Percentiles rank a stretch among this genome's conserved stretches.
phyloP scores from a whole-genome alignment of 1,140 invertebrate genomes.

The Heliconius himera region DNA sequence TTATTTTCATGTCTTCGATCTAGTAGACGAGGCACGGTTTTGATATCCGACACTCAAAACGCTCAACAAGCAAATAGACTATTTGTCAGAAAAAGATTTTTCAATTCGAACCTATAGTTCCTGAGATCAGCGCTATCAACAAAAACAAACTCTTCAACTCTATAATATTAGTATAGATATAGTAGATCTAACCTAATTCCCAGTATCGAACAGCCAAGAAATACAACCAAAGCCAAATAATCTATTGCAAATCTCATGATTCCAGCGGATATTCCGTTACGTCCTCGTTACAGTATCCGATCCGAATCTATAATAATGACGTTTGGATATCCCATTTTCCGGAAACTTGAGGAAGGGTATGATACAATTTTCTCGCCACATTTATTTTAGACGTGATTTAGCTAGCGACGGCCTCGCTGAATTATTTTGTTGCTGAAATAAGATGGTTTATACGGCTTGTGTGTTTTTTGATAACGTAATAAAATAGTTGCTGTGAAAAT shows the following conservation, averaged over 20 bases:
- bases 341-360: constrained; percentile 27
- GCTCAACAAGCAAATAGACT: too few species aligned
- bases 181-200: not conserved
- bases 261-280: constrained; percentile 24
- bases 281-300: constrained; percentile 24
- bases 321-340: constrained; percentile 30
- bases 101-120: too few species aligned
- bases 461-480: not conserved
- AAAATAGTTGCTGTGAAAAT: not conserved
- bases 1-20: too few species aligned
- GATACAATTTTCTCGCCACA: constrained; percentile 18
- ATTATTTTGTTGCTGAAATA: constrained; percentile 9
- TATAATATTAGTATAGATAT: not conserved
- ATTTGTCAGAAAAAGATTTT: too few species aligned
- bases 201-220: not conserved
- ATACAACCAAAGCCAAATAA: constrained; percentile 13
- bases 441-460: not conserved
- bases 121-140: too few species aligned
- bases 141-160: not conserved
- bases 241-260: constrained; percentile 16
- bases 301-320: constrained; percentile 27
- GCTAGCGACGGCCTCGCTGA: not conserved
- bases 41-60: too few species aligned
- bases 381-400: constrained; percentile 23
- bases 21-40: too few species aligned